Conservation (phyloP, 92 coral and sea anemone species). For the Blastomussa wellsi region DNA sequence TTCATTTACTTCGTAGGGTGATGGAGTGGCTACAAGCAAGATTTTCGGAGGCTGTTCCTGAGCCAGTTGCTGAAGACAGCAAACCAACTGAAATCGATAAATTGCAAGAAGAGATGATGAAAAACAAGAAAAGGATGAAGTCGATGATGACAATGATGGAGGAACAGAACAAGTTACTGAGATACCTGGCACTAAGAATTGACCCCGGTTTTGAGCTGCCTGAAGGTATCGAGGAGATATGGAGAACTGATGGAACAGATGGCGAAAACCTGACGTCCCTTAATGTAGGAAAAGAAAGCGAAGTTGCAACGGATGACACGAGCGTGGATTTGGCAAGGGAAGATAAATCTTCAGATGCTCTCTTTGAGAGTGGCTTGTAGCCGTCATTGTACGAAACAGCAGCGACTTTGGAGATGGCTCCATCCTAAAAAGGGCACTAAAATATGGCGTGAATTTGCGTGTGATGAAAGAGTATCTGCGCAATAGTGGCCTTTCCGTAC, state of each 20-base stretch:
- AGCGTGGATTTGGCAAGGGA: neutral
- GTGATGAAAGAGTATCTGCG: no score
- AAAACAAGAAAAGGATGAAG: slow-evolving; percentile 40
- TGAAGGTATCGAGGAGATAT: neutral
- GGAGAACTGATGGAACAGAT: neutral
- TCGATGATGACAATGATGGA: slow-evolving; percentile 39
- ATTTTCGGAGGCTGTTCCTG: slow-evolving; percentile 20
- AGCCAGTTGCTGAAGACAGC: slow-evolving; percentile 3
- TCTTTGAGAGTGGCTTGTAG: slow-evolving; percentile 3
- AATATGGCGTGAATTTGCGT: no score
- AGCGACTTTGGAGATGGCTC: no score
- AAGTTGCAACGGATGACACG: neutral
- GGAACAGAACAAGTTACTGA: slow-evolving; percentile 36
- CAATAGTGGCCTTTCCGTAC: no score
- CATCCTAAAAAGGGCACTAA: neutral
- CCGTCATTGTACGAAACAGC: no score
- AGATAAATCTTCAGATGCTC: neutral
- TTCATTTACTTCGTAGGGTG: neutral
- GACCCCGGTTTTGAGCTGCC: slow-evolving; percentile 18
- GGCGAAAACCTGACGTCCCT: neutral
- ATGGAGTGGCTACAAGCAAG: slow-evolving; percentile 25
- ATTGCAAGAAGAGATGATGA: slow-evolving; percentile 25
- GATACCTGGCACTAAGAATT: slow-evolving; percentile 15
- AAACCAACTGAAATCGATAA: slow-evolving; percentile 13
- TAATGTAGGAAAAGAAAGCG: neutral